Evolutionary conservation across 1,140 invertebrate genomes (phyloP).

Genomic region (Ips nitidus): DNA sequence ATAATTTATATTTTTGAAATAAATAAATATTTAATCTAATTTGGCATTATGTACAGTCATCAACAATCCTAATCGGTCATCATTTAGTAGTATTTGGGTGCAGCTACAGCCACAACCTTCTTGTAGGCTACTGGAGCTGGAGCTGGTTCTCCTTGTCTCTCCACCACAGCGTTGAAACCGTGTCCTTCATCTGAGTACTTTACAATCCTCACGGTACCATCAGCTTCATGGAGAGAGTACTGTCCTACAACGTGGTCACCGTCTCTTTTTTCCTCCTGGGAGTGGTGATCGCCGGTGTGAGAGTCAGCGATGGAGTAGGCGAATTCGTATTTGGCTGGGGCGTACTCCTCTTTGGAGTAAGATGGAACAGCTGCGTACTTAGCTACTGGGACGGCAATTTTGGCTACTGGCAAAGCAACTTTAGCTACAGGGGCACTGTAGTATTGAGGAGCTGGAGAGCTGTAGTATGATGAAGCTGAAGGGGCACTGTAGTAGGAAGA

Average conservation of each 20-base stretch:
- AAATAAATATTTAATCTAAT: slow-evolving; percentile 2
- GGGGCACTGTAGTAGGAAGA: not conserved
- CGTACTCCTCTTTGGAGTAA: slow-evolving; percentile 25
- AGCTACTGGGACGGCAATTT: slow-evolving; percentile 37
- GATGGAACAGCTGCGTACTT: slow-evolving; percentile 30
- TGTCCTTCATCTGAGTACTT: slow-evolving; percentile 59
- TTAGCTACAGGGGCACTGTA: slow-evolving; percentile 35
- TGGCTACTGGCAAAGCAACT: slow-evolving; percentile 32
- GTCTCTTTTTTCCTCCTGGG: slow-evolving; percentile 40
- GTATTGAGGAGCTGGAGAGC: slow-evolving; percentile 17
- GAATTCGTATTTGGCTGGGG: slow-evolving; percentile 41
- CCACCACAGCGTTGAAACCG: slow-evolving; percentile 44
- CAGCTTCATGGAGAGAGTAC: slow-evolving; percentile 55
- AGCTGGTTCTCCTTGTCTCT: slow-evolving; percentile 38
- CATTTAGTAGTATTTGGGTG: not conserved
- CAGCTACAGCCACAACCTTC: slow-evolving; percentile 21
- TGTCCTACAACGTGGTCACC: slow-evolving; percentile 39
- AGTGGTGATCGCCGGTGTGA: slow-evolving; percentile 53
- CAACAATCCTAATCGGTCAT: not conserved
- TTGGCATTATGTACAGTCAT: not conserved
- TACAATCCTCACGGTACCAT: slow-evolving; percentile 58
- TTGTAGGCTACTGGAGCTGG: slow-evolving; percentile 26
- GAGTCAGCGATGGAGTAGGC: slow-evolving; percentile 51
- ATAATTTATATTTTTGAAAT: not conserved
- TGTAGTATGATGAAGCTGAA: slow-evolving; percentile 27